Conservation (phyloP, 2,888 invertebrate genomes). For the Isoperla grammatica region DNA sequence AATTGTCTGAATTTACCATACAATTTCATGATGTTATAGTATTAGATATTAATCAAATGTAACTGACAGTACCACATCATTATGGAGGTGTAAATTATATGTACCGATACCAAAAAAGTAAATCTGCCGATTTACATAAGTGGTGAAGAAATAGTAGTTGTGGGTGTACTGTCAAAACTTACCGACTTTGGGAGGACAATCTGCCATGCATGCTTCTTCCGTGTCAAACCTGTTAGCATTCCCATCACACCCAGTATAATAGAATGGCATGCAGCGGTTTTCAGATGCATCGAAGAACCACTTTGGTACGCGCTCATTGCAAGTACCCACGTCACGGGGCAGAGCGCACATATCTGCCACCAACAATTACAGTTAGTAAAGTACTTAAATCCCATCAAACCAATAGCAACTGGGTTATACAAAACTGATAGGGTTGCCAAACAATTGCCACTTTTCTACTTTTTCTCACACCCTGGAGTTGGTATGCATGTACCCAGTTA, state of each 20-base stretch:
- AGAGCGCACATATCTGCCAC: constrained; percentile 69
- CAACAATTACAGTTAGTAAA: constrained; percentile 18
- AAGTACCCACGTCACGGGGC: constrained; percentile 60
- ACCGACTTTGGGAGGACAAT: constrained; percentile 77
- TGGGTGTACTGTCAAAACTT: too few species aligned
- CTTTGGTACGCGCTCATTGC: constrained; percentile 51
- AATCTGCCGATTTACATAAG: too few species aligned
- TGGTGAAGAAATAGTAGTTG: too few species aligned
- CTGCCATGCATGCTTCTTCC: constrained; percentile 64
- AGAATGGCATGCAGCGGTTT: constrained; percentile 86
- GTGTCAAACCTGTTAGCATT: constrained; percentile 80
- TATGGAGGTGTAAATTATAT: too few species aligned
- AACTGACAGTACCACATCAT: too few species aligned
- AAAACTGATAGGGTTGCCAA: too few species aligned
- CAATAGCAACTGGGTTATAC: too few species aligned
- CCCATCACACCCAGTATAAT: constrained; percentile 87
- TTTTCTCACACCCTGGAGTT: background rate
- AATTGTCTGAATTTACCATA: too few species aligned
- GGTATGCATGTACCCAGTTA: too few species aligned
- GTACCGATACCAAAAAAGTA: too few species aligned
- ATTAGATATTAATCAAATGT: too few species aligned
- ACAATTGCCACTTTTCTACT: background rate
- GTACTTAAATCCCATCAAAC: constrained; percentile 34
- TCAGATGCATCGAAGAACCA: constrained; percentile 84
- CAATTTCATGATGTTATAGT: too few species aligned